These are phyloP conservation scores for Drosophila paranaensis DNA, from an alignment of 2,888 invertebrate genomes.

Conservation along the genomic window DNA sequence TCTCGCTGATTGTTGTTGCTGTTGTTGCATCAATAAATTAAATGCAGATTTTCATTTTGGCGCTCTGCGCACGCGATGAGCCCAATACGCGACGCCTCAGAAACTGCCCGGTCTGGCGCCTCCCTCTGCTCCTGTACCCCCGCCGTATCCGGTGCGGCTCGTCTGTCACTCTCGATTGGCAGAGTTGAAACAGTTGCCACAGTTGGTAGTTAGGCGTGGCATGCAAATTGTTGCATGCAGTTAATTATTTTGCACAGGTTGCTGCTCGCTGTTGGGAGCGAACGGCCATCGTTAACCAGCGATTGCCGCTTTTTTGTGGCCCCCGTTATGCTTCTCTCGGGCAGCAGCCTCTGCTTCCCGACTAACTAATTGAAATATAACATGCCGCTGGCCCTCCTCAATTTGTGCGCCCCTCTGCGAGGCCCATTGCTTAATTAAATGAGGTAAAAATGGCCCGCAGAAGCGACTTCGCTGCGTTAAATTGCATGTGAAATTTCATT, in stretches of 20 bases:
- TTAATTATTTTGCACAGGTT: conserved; percentile 79
- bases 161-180: conserved; percentile 55
- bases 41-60: conserved; percentile 78
- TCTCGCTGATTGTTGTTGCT: conserved; percentile 21
- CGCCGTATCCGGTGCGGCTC: conserved; percentile 10
- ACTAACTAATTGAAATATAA: conserved; percentile 76
- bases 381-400: conserved; percentile 31
- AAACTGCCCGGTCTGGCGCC: neutral
- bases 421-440: conserved; percentile 60
- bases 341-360: conserved; percentile 44
- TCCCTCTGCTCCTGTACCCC: neutral
- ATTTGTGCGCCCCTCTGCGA: neutral
- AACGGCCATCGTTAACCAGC: conserved; percentile 23
- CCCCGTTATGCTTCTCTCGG: conserved; percentile 18
- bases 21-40: conserved; percentile 76
- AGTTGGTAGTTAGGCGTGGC: conserved; percentile 66
- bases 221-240: conserved; percentile 78
- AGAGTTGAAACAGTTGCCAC: conserved; percentile 30
- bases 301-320: neutral
- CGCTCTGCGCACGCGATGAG: conserved; percentile 39
- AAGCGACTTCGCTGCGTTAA: conserved; percentile 35
- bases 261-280: conserved; percentile 51
- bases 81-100: conserved; percentile 28
- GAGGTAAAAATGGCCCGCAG: conserved; percentile 54
- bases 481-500: conserved; percentile 40